A percentile compares a stretch with the other conserved stretches of the same genome.
phyloP scores from a whole-genome alignment of 2,797 vertebrate species.

The Spea hammondii region DNA sequence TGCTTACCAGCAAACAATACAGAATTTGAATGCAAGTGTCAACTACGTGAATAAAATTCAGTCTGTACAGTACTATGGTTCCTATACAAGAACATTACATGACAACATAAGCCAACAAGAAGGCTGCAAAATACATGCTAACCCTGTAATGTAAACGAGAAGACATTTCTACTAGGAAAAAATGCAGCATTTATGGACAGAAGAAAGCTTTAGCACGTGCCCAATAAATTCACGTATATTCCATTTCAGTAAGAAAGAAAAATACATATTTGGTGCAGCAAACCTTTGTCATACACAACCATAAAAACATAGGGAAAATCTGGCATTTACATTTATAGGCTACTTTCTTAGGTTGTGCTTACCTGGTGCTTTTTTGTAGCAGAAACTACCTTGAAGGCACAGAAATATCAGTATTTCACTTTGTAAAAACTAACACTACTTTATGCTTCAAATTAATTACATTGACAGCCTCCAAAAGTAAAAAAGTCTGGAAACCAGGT shows the following conservation, averaged over 20 bases:
- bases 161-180: slow-evolving; percentile 50
- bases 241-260: neutral
- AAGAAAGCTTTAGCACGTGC: slow-evolving; percentile 64
- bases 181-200: slow-evolving; percentile 56
- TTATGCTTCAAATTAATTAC: slow-evolving; percentile 85
- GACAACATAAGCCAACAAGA: slow-evolving; percentile 55
- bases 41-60: slow-evolving; percentile 1
- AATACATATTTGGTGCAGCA: slow-evolving; percentile 12
- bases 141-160: neutral
- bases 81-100: slow-evolving; percentile 35
- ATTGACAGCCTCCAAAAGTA: slow-evolving; percentile 86
- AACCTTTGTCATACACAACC: slow-evolving; percentile 74
- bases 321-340: slow-evolving; percentile 70
- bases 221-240: slow-evolving; percentile 53
- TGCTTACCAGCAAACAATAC: slow-evolving; percentile 68
- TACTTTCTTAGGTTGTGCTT: slow-evolving; percentile 97
- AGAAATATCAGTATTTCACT: slow-evolving; percentile 98
- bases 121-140: neutral
- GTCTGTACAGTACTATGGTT: neutral
- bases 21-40: slow-evolving; percentile 9
- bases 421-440: slow-evolving; percentile 96
- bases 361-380: slow-evolving; percentile 98
- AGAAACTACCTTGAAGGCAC: slow-evolving; percentile 99
- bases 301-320: slow-evolving; percentile 82
- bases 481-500: slow-evolving; percentile 60